Evolutionary conservation across 2,113 vertebrate species (phyloP).

Genomic region (Budorcas taxicolor): DNA sequence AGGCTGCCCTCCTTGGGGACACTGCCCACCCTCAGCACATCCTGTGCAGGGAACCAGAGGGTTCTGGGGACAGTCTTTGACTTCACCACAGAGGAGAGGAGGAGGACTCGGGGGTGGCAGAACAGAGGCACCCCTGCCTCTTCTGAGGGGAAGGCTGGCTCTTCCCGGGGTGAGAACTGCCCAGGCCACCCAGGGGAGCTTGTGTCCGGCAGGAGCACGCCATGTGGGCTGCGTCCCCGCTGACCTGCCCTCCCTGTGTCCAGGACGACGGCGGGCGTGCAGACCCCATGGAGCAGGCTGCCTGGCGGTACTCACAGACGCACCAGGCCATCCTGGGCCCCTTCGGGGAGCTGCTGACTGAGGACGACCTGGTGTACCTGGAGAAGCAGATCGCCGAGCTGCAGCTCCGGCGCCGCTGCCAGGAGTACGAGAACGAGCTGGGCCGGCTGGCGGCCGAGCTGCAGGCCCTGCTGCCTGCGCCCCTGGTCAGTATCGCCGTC

Average conservation of each 20-base stretch:
- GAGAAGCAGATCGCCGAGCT: conserved; percentile 91
- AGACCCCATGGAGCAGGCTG: conserved; percentile 40
- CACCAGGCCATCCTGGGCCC: conserved; percentile 94
- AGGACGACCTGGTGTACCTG: conserved; percentile 90
- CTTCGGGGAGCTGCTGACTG: conserved; percentile 93
- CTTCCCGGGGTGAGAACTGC: not conserved
- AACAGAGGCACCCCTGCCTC: not conserved
- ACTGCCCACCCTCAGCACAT: not conserved
- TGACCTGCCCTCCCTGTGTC: not conserved
- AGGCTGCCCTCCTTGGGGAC: not conserved
- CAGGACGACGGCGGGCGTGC: not conserved
- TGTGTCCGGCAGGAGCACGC: accelerated
- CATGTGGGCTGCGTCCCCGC: accelerated
- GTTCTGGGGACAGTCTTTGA: not conserved
- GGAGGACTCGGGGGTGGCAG: accelerated
- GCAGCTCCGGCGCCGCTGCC: conserved; percentile 85
- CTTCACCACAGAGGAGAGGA: accelerated
- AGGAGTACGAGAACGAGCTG: conserved; percentile 88
- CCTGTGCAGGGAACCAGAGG: not conserved
- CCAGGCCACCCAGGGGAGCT: too few relatives aligned
- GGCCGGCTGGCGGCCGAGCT: conserved; percentile 87
- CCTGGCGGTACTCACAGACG: conserved; percentile 90
- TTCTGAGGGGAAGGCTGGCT: not conserved
- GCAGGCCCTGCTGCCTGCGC: conserved; percentile 87
- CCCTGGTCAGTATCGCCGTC: conserved; percentile 89